Evolutionary conservation across 2,888 invertebrate genomes (phyloP).

Genomic region (Taphrorychus bicolor): DNA sequence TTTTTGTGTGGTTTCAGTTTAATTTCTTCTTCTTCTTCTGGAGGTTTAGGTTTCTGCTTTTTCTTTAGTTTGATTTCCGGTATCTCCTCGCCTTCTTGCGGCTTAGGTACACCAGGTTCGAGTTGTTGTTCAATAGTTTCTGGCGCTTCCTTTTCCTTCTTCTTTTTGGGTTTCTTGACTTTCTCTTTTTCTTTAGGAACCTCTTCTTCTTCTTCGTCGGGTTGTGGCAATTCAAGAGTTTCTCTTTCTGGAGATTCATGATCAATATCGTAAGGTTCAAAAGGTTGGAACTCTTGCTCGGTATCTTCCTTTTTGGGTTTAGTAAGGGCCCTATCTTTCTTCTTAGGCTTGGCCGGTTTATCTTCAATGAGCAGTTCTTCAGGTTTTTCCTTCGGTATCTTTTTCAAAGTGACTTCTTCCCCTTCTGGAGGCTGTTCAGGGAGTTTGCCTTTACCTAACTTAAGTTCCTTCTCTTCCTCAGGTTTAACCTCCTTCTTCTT

Average conservation of each 20-base stretch:
- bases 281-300: constrained; percentile 50
- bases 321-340: constrained; percentile 32
- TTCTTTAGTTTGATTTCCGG: constrained; percentile 58
- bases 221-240: not conserved
- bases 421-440: constrained; percentile 52
- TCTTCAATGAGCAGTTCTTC: constrained; percentile 46
- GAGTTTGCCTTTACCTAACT: constrained; percentile 56
- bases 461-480: constrained; percentile 42
- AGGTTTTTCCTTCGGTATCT: constrained; percentile 55
- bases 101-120: not conserved
- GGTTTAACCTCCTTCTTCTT: constrained; percentile 44
- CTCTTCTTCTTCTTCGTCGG: constrained; percentile 52
- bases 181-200: not conserved
- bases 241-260: constrained; percentile 54
- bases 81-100: constrained; percentile 47
- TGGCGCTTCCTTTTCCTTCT: constrained; percentile 51
- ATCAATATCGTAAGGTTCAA: constrained; percentile 57
- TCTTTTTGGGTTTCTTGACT: constrained; percentile 52
- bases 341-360: constrained; percentile 19
- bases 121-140: constrained; percentile 22
- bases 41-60: constrained; percentile 54
- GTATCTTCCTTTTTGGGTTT: constrained; percentile 8
- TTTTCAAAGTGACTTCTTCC: constrained; percentile 55
- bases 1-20: constrained; percentile 55
- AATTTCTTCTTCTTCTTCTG: constrained; percentile 53